Percentiles rank a stretch among this genome's conserved stretches.
These are phyloP conservation scores for Passer domesticus DNA, from an alignment of 2,113 vertebrate genomes.

Conservation along the genomic window DNA sequence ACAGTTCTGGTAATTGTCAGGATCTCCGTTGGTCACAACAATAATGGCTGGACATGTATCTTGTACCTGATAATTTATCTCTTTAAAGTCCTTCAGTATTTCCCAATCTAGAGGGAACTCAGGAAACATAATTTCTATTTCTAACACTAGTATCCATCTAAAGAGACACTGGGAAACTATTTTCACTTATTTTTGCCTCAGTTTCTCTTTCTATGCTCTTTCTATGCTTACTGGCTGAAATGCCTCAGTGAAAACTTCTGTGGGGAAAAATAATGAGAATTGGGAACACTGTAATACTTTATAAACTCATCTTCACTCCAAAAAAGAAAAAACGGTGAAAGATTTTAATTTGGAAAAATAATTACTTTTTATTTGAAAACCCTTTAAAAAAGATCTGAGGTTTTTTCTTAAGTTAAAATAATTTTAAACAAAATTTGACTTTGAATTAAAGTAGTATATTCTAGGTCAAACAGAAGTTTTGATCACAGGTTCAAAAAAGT, in stretches of 20 bases:
- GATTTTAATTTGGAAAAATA: background rate
- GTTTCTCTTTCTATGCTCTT: background rate
- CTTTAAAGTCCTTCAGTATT: background rate
- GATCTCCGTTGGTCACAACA: background rate
- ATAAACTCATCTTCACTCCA: background rate
- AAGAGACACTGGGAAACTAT: background rate
- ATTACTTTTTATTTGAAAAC: background rate
- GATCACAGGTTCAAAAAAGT: background rate
- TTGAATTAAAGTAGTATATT: background rate
- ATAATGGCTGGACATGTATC: background rate
- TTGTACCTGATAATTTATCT: background rate
- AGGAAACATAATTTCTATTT: background rate
- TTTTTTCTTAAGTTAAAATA: background rate
- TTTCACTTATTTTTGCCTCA: background rate
- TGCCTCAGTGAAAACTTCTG: background rate
- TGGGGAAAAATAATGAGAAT: background rate
- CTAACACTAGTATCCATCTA: background rate
- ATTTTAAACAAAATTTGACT: background rate
- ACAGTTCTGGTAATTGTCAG: background rate
- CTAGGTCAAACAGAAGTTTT: background rate
- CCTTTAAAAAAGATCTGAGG: accelerated
- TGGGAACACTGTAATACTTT: background rate
- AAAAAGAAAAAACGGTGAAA: background rate
- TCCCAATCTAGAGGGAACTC: background rate
- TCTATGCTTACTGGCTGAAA: background rate